Percentiles rank a stretch among this genome's conserved stretches.
phyloP scores from a whole-genome alignment of 2,888 invertebrate species.

The Synergus gifuensis region DNA sequence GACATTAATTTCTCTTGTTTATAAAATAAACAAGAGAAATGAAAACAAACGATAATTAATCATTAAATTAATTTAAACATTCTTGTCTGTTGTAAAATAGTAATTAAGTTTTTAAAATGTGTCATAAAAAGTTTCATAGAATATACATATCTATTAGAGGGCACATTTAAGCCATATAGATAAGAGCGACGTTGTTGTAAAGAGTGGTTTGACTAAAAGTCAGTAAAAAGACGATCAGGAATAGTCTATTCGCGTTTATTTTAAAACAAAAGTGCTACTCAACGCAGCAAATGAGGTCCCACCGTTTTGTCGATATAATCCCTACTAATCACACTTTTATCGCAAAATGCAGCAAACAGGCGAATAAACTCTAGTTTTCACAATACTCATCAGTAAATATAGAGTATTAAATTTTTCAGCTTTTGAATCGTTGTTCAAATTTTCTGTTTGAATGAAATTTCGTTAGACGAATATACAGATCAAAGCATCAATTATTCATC shows the following conservation, averaged over 20 bases:
- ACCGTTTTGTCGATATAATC: constrained; percentile 20
- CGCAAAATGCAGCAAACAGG: constrained; percentile 17
- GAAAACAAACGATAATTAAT: background rate
- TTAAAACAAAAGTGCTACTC: constrained; percentile 23
- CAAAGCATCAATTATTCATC: background rate
- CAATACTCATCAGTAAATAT: constrained; percentile 29
- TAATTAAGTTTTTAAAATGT: background rate
- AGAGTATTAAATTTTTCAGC: constrained; percentile 6
- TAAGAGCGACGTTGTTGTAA: background rate
- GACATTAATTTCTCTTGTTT: too few species aligned
- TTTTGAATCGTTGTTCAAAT: background rate
- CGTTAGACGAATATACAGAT: background rate
- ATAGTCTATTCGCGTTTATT: background rate
- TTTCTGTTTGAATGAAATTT: background rate
- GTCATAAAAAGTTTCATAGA: background rate
- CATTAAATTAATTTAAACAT: background rate
- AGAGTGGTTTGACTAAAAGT: constrained; percentile 24
- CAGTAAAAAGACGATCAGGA: background rate
- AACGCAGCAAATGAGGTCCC: constrained; percentile 19
- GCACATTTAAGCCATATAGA: background rate
- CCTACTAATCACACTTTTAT: constrained; percentile 26
- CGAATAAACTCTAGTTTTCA: constrained; percentile 30
- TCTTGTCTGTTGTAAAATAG: background rate
- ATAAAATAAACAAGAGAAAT: background rate
- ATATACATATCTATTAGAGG: background rate